Conservation (phyloP, 1,140 invertebrate species). For the Plectrocnemia conspersa region DNA sequence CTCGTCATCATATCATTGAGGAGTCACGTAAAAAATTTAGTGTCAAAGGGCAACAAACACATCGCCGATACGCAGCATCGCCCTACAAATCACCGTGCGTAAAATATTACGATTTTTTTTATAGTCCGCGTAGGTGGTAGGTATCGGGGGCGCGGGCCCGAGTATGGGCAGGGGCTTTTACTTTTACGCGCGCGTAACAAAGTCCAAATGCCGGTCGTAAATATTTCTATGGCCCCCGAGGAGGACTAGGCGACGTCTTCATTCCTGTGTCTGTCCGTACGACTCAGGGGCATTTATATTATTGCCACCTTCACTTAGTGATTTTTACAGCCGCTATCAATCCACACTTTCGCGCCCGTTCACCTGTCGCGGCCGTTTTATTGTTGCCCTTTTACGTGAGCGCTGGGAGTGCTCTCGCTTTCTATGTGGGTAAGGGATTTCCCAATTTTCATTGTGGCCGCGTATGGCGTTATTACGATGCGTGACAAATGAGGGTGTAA, state of each 20-base stretch:
- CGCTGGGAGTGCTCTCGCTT: too few species aligned
- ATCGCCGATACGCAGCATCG: constrained; percentile 1
- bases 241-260: neutral
- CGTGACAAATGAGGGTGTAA: neutral
- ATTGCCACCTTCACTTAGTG: constrained; percentile 34
- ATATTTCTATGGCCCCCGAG: constrained; percentile 14
- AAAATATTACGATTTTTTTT: constrained; percentile 28
- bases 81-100: constrained; percentile 25
- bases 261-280: neutral
- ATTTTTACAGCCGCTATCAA: constrained; percentile 34
- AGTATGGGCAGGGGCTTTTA: constrained; percentile 14
- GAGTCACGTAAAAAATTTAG: constrained; percentile 11
- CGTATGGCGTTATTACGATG: too few species aligned
- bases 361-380: constrained; percentile 21
- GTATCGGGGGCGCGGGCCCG: too few species aligned
- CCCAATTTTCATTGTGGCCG: too few species aligned
- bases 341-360: constrained; percentile 25
- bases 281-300: constrained; percentile 7
- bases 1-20: neutral
- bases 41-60: too few species aligned
- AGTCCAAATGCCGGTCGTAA: constrained; percentile 18
- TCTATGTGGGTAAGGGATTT: too few species aligned
- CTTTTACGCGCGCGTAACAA: constrained; percentile 9
- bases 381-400: constrained; percentile 26
- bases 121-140: too few species aligned